Percentiles rank a stretch among this genome's conserved stretches.
Conservation (phyloP, 2,888 invertebrate species). For the Sceliomorpha sp. region DNA sequence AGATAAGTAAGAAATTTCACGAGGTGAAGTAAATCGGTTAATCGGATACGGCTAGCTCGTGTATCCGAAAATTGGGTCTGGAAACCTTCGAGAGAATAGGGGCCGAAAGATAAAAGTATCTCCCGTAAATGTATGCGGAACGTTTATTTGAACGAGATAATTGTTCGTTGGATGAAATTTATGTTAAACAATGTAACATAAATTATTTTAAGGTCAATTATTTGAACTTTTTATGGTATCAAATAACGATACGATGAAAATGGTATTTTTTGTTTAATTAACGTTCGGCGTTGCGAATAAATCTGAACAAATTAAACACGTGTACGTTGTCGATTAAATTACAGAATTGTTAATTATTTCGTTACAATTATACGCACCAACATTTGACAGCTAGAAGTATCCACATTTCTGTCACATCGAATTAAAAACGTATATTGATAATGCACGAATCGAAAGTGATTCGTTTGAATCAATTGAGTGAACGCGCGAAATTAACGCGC, state of each 20-base stretch:
- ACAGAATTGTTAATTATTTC: too few relatives aligned
- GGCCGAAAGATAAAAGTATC: conserved; percentile 34
- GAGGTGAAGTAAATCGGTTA: conserved; percentile 24
- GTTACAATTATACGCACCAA: neutral
- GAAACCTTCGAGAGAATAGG: conserved; percentile 29
- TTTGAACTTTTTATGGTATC: neutral
- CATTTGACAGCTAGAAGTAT: neutral
- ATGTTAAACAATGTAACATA: conserved; percentile 6
- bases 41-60: too few relatives aligned
- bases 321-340: too few relatives aligned
- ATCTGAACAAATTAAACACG: too few relatives aligned
- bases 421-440: too few relatives aligned
- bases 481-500: neutral
- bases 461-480: neutral
- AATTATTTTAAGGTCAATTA: neutral
- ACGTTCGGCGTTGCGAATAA: too few relatives aligned
- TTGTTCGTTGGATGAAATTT: conserved; percentile 16
- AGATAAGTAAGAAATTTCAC: conserved; percentile 21
- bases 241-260: too few relatives aligned
- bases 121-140: conserved; percentile 27
- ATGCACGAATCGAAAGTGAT: neutral
- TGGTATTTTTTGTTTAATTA: too few relatives aligned
- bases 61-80: neutral
- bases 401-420: neutral
- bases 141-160: conserved; percentile 40